Evolutionary conservation across 2,888 invertebrate genomes (phyloP).

Genomic region (Margaritifera margaritifera): DNA sequence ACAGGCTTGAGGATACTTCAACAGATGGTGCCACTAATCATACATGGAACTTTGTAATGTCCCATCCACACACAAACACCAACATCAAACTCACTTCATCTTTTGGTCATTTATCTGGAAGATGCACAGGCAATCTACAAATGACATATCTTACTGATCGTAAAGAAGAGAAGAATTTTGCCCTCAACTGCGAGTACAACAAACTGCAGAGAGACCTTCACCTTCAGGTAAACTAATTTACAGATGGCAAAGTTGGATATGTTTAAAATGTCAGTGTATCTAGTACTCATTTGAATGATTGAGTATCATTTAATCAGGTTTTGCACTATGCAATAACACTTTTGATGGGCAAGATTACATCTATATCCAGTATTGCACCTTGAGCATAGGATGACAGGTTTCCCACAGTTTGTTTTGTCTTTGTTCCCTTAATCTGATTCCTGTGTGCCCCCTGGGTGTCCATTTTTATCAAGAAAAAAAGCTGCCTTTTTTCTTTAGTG

Average conservation of each 20-base stretch:
- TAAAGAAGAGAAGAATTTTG: slow-evolving; percentile 43
- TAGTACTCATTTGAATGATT: not conserved
- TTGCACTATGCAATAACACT: too few relatives aligned
- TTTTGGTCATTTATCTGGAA: slow-evolving; percentile 26
- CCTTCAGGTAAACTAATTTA: slow-evolving; percentile 35
- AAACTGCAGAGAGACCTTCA: slow-evolving; percentile 40
- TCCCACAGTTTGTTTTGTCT: too few relatives aligned
- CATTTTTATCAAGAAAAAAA: too few relatives aligned
- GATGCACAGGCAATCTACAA: slow-evolving; percentile 38
- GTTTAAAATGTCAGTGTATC: not conserved
- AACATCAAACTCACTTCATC: slow-evolving; percentile 51
- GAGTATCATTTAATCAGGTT: too few relatives aligned
- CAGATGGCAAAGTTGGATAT: not conserved
- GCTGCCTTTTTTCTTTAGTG: too few relatives aligned
- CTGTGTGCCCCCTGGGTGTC: too few relatives aligned
- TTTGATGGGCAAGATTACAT: too few relatives aligned
- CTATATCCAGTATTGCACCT: too few relatives aligned
- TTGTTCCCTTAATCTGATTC: too few relatives aligned
- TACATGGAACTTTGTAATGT: slow-evolving; percentile 41
- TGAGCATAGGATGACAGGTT: too few relatives aligned
- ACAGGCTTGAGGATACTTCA: not conserved
- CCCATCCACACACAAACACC: slow-evolving; percentile 55
- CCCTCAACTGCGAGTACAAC: slow-evolving; percentile 50
- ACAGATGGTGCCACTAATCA: slow-evolving; percentile 30
- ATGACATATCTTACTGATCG: slow-evolving; percentile 46